Evolutionary conservation across 2,113 vertebrate species (phyloP), one percentile per base, ranked within the genome.

Genomic region (Cnemophilus loriae): DNA sequence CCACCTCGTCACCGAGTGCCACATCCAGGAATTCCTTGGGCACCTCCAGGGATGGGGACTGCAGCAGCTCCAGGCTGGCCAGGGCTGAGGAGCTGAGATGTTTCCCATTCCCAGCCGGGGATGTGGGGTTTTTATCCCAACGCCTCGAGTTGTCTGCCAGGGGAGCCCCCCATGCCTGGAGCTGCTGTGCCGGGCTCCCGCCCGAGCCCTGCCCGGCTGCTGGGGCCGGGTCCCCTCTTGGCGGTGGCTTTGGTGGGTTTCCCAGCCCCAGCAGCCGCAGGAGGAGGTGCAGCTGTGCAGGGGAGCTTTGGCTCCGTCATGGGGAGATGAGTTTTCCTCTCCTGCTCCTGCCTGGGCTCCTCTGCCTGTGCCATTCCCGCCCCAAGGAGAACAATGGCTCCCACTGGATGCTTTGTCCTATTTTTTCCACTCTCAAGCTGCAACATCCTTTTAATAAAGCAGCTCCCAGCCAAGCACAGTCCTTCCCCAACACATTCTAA

Each of bases 371-470:
- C 28, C 60, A 41, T 73, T 37, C 68, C 90, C 74, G 69, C 53
- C 95, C 95, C 76, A 50, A 96, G 87, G 81, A 96, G 89, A 94
- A 91, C 92, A 93, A 86, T 88, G 85, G 84, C 78, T 89, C 90
- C 93, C 93, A 71, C 82, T 59, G 84, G 89, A 82, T 57, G 80
- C 65, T 92, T 59, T 94, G 94, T 69, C 93, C 95, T 96, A 94
- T 94, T 92, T 97, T 97, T 92, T 50, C 90, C 76, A 13, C 93
- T 89, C 90, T 90, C 79, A 21, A 56, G 90, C 94, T 95, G 76
- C 85, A 96, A 32, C 77, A 88, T 97, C 90, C 90, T 95, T 85
- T 92, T 95, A 94, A 96, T 93, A 94, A 94, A 95, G 82, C 91
- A 87, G 82, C 79, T 95, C 76, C 85, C 76, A 95, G 93, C 90